These are phyloP conservation scores for Hirtodrosophila histrioides DNA, from an alignment of 2,888 invertebrate genomes.

Conservation along the genomic window DNA sequence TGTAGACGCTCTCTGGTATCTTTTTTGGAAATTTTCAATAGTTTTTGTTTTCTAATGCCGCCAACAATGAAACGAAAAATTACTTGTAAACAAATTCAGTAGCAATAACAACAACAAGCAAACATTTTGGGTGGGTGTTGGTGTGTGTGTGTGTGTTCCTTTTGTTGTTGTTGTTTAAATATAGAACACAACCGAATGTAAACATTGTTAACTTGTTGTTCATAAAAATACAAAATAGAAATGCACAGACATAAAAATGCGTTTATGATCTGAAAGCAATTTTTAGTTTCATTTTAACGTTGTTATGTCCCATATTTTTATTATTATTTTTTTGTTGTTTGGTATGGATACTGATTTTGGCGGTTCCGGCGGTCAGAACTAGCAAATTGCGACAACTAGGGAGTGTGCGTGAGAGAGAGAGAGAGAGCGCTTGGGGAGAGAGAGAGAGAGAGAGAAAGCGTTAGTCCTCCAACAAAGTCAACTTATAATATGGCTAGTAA, in stretches of 20 bases:
- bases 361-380: constrained; percentile 33
- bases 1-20: constrained; percentile 7
- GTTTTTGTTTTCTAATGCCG: constrained; percentile 52
- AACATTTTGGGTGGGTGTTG: constrained; percentile 13
- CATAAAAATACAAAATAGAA: constrained; percentile 69
- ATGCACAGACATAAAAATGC: constrained; percentile 67
- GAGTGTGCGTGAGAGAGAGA: constrained; percentile 18
- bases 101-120: constrained; percentile 13
- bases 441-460: constrained; percentile 7
- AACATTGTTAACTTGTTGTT: constrained; percentile 75
- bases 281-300: constrained; percentile 38
- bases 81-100: constrained; percentile 62
- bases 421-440: not conserved
- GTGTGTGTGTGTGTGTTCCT: constrained; percentile 20
- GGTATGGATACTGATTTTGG: constrained; percentile 38
- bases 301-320: constrained; percentile 41
- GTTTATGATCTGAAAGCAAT: constrained; percentile 56
- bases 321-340: not conserved
- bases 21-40: constrained; percentile 37
- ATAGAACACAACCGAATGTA: constrained; percentile 66
- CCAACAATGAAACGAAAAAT: constrained; percentile 42
- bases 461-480: constrained; percentile 29
- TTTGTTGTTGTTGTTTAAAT: constrained; percentile 57
- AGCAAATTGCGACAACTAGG: constrained; percentile 20
- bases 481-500: constrained; percentile 51